Evolutionary conservation across 2,797 vertebrate species (phyloP).

Genomic region (Sus cebifrons): DNA sequence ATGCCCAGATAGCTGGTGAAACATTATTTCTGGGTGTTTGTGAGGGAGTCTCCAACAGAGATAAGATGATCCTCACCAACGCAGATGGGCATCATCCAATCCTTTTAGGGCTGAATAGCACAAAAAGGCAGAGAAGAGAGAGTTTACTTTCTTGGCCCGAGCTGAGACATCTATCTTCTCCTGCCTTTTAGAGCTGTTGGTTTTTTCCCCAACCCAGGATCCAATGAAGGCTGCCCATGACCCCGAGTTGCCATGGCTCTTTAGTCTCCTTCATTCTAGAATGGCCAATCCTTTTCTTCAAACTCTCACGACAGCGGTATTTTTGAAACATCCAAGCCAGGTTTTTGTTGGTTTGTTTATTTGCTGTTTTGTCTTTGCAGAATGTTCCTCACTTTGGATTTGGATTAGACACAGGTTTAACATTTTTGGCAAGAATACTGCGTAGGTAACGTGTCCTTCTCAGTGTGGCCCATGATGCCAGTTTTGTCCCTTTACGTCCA

Average conservation of each 20-base stretch:
- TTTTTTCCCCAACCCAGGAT: not conserved
- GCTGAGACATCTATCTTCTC: not conserved
- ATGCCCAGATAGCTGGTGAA: not conserved
- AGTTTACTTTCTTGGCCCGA: not conserved
- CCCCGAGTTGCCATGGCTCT: not conserved
- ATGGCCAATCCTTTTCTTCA: no score
- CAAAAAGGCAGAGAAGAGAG: not conserved
- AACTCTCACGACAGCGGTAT: not conserved
- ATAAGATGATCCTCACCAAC: not conserved
- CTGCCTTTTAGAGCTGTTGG: not conserved
- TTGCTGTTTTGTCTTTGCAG: not conserved
- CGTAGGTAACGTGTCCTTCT: not conserved
- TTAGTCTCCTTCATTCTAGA: conserved; percentile 32
- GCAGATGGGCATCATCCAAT: not conserved
- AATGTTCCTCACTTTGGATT: not conserved
- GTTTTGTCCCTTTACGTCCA: not conserved
- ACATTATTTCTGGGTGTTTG: not conserved
- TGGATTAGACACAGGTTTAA: not conserved
- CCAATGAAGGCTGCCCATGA: not conserved
- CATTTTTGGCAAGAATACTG: not conserved
- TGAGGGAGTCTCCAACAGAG: not conserved
- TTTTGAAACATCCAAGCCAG: not conserved
- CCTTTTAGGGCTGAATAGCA: not conserved
- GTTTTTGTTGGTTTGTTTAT: not conserved
- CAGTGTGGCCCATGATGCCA: not conserved